Conservation (phyloP, 2,113 vertebrate genomes). For the Rhegmatorhina hoffmannsi region DNA sequence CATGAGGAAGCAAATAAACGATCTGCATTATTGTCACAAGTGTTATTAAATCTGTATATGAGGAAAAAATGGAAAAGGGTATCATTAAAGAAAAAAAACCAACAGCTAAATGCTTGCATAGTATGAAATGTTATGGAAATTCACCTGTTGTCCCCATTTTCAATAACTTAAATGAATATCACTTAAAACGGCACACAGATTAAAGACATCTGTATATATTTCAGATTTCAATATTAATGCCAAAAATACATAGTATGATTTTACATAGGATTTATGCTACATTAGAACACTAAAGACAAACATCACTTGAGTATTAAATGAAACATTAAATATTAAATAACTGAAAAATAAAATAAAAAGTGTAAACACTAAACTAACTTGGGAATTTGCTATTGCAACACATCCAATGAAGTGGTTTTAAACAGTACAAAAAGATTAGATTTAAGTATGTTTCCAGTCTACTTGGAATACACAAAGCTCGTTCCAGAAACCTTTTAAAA, state of each 20-base stretch:
- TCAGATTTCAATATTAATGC: slow-evolving; percentile 96
- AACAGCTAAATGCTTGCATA: slow-evolving; percentile 74
- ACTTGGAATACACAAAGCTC: slow-evolving; percentile 87
- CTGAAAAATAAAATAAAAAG: slow-evolving; percentile 90
- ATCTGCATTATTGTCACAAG: neutral
- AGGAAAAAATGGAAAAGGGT: neutral
- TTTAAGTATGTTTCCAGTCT: slow-evolving; percentile 90
- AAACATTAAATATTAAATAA: slow-evolving; percentile 99
- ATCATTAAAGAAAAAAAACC: neutral
- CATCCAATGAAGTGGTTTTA: slow-evolving; percentile 94
- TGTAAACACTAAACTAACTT: slow-evolving; percentile 98
- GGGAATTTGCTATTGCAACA: slow-evolving; percentile 95
- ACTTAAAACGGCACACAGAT: slow-evolving; percentile 80
- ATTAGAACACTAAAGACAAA: slow-evolving; percentile 96
- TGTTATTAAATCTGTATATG: neutral
- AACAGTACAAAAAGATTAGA: slow-evolving; percentile 94
- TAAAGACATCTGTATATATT: slow-evolving; percentile 91
- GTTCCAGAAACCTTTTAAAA: slow-evolving; percentile 77
- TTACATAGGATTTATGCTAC: slow-evolving; percentile 96
- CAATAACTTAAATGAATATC: slow-evolving; percentile 77
- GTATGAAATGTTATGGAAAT: slow-evolving; percentile 74
- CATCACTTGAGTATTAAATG: slow-evolving; percentile 94
- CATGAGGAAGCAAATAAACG: slow-evolving; percentile 11
- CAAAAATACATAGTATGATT: slow-evolving; percentile 99
- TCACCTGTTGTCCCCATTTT: slow-evolving; percentile 72